These are phyloP conservation scores for Drosophila mayri DNA, from an alignment of 1,140 invertebrate genomes.

Conservation along the genomic window DNA sequence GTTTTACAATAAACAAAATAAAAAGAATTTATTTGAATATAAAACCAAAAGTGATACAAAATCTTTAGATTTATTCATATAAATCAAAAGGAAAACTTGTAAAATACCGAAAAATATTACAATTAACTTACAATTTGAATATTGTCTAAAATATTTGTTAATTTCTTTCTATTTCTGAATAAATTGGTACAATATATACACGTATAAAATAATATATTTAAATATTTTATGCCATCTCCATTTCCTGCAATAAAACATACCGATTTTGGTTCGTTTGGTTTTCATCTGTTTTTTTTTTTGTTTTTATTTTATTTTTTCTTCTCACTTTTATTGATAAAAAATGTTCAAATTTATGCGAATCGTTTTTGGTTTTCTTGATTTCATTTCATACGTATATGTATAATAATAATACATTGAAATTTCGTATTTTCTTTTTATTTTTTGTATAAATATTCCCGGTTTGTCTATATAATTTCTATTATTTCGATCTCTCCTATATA, in stretches of 20 bases:
- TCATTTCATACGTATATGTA: conserved; percentile 67
- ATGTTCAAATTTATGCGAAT: conserved; percentile 78
- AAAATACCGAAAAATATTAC: background rate
- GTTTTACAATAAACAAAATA: conserved; percentile 18
- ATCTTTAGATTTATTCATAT: background rate
- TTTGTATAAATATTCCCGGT: conserved; percentile 76
- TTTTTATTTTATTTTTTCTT: conserved; percentile 29
- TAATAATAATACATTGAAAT: conserved; percentile 79
- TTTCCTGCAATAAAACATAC: background rate
- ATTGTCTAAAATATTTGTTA: too few relatives aligned
- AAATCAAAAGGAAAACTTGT: background rate
- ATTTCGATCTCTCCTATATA: conserved; percentile 66
- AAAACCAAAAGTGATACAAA: conserved; percentile 4
- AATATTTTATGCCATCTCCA: background rate
- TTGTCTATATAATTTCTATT: conserved; percentile 79
- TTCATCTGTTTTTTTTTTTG: conserved; percentile 38
- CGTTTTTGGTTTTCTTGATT: conserved; percentile 46
- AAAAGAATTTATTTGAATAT: conserved; percentile 66
- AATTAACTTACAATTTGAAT: too few relatives aligned
- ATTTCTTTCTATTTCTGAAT: too few relatives aligned
- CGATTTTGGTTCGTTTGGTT: conserved; percentile 38
- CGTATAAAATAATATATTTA: background rate
- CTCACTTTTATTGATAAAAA: conserved; percentile 80
- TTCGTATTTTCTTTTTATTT: conserved; percentile 31
- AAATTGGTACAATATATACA: too few relatives aligned